Base-by-base conservation (phyloP, 2,113 vertebrate species). In the Caretta caretta region DNA sequence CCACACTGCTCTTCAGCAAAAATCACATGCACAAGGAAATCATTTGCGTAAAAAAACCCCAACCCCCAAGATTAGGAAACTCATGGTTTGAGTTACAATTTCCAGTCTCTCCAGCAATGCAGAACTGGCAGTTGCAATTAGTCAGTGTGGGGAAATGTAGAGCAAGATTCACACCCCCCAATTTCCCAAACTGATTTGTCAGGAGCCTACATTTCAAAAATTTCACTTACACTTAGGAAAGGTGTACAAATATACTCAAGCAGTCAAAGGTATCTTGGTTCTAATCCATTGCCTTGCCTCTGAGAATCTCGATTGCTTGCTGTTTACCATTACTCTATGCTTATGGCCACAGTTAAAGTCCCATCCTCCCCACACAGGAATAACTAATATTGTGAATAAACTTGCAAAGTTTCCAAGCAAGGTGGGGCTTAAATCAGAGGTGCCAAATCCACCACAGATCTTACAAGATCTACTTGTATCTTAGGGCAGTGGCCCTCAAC, bases 1-100 rank as follows among this genome's bases (percentile, higher is more conserved):
- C 65, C 35, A 20, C 35, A 10, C 12, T n/a, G 16, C 35, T 69
- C 17, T 69, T n/a, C 20, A 69, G 65, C 17, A 72, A 72, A 72
- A 72, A 38, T 72, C 75, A 10, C 27, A 31, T 0, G 0, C 25
- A 38, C 12, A 75, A 51, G 48, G 62, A 54, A 49, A 14, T 78
- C 11, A 78, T 75, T 24, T 48, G 38, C 48, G 13, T 62, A 6
- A 31, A 62, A 31, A 59, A 59, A 29, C 27, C 42, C 42, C 42
- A 5, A 42, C 42, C 42, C 42, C 5, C 42, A 78, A 78, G 6
- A 48, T 27, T 48, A 25, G 42, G 42, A 14, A 46, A 16, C 24
- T 38, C 69, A 48, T 78, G 38, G 14, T 78, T 48, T 78, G 13
- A 27, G 75, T 78, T 48, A 48, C 25, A 48, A 78, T 78, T 46